Evolutionary conservation across 1,140 invertebrate species (phyloP), one percentile per base, ranked within the genome.

Genomic region (Micrasema longulum): DNA sequence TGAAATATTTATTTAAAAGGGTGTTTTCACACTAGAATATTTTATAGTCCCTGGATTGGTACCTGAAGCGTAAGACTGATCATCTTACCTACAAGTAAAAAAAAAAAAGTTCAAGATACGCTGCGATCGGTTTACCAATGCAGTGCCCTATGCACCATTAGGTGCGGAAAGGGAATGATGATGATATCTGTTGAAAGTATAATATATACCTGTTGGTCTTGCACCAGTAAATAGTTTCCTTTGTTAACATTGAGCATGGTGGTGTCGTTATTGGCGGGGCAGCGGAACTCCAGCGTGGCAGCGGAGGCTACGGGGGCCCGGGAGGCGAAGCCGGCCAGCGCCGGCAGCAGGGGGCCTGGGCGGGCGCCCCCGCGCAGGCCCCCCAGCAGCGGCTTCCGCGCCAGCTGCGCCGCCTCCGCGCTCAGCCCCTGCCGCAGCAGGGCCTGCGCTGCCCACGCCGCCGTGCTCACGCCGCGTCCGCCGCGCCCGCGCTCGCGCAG

Each of bases 401-500:
- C 89, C 14, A 97, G 88, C 0, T 95, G 91, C 14, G 95, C 80
- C 0, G 91, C 89, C 75, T 94, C 91, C 23, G 88, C 82, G 12
- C 89, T 79, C 1, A 93, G 84, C 71, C 90, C 90, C 72, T 88
- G 86, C 48, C 87, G 85, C 0, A 93, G 77, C 77, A 94, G 89
- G 0, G 89, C 89, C 1, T 92, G 80, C 6, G 95, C 81, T 0
- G 90, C 93, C 83, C 97, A 98, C 0, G 95, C 88, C 0, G 95
- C 94, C 81, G 95, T 95, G 80, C 95, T 92, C n/a, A 97, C 90
- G 75, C 96, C 93, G 1, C 93, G 87, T 11, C 78, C 78, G 5
- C 20, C 45, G 47, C 90, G 88, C 4, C 91, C 88, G 45, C 16
- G 78, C 23, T 84, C 84, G 53, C 88, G 88, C 88, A 93, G 93